phyloP scores from a whole-genome alignment of 2,113 vertebrate genomes.

The Spea multiplicata region DNA sequence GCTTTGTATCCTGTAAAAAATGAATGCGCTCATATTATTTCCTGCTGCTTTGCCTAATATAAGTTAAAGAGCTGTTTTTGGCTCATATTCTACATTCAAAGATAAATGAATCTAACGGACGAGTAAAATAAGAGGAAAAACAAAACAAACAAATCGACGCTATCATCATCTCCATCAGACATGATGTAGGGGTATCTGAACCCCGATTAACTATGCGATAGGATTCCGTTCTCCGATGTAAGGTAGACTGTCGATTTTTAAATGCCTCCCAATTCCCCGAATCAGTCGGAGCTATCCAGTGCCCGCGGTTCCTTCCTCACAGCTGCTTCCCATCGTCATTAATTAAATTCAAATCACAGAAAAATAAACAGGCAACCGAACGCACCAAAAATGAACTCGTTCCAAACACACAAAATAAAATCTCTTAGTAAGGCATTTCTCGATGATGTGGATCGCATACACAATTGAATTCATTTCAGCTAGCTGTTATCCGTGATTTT shows the following conservation, averaged over 20 bases:
- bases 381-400: constrained; percentile 43
- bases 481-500: constrained; percentile 6
- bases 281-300: constrained; percentile 26
- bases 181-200: too few relatives aligned
- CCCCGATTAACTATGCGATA: too few relatives aligned
- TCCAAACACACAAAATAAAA: constrained; percentile 46
- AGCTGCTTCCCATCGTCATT: constrained; percentile 47
- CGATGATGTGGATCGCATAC: constrained; percentile 19
- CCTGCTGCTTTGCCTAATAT: constrained; percentile 7
- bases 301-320: constrained; percentile 37
- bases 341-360: constrained; percentile 50
- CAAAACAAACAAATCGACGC: too few relatives aligned
- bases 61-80: constrained; percentile 34
- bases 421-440: constrained; percentile 41
- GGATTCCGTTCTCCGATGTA: not conserved
- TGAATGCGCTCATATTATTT: too few relatives aligned
- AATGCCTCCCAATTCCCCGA: constrained; percentile 28
- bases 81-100: constrained; percentile 29
- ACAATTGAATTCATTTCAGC: constrained; percentile 20
- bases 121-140: not conserved
- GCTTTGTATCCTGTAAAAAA: too few relatives aligned
- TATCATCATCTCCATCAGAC: too few relatives aligned
- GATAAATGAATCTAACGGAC: constrained; percentile 16
- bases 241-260: constrained; percentile 23
- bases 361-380: constrained; percentile 44